phyloP scores from a whole-genome alignment of 2,113 vertebrate genomes.

The Phrynosoma blainvillii region DNA sequence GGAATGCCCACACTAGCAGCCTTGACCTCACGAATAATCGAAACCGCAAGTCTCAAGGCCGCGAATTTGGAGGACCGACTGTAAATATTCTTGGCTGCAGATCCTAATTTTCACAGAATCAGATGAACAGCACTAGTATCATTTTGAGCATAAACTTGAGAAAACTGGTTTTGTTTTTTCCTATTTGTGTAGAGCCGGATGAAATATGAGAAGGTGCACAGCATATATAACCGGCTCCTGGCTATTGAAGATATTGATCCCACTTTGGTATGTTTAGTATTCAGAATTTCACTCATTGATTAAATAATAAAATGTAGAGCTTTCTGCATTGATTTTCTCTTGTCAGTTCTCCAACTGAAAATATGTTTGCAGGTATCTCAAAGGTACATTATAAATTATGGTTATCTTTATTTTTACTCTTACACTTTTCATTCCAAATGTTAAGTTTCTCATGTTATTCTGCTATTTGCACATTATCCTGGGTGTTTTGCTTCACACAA shows the following conservation, averaged over 20 bases:
- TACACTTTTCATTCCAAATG: no score
- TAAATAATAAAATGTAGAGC: neutral
- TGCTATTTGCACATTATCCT: neutral
- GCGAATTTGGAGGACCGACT: no score
- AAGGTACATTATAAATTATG: neutral
- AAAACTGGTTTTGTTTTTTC: neutral
- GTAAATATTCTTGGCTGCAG: constrained; percentile 28
- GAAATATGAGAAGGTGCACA: constrained; percentile 98
- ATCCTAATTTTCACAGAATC: neutral
- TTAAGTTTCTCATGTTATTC: neutral
- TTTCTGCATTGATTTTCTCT: neutral
- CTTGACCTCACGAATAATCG: no score
- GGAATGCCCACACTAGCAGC: no score
- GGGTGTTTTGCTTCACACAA: neutral
- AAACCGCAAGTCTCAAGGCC: no score
- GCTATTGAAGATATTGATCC: constrained; percentile 98
- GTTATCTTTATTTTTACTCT: neutral
- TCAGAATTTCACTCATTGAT: constrained; percentile 3
- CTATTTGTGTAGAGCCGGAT: constrained; percentile 87
- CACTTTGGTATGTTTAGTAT: constrained; percentile 85
- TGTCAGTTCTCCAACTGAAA: constrained; percentile 1
- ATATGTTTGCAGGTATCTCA: neutral
- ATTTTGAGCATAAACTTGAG: neutral
- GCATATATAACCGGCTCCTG: constrained; percentile 95
- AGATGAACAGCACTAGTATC: neutral